Conservation (phyloP, 2,113 vertebrate genomes). For the Chlorodrepanis virens region DNA sequence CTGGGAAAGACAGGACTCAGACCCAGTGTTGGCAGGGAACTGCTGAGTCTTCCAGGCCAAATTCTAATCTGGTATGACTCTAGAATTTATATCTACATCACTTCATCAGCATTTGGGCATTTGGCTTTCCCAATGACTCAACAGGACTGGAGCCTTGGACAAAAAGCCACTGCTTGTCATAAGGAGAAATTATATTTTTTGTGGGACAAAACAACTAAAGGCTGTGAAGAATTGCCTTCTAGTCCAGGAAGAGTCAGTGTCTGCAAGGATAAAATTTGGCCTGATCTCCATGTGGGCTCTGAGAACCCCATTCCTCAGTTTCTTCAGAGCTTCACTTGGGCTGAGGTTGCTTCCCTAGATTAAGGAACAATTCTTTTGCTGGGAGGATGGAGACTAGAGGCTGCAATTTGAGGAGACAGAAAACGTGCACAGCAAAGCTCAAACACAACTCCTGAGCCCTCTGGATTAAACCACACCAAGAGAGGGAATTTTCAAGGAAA, state of each 20-base stretch:
- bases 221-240: neutral
- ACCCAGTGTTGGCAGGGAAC: neutral
- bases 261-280: neutral
- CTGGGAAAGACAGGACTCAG: neutral
- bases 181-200: neutral
- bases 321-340: neutral
- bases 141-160: neutral
- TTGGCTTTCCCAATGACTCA: neutral
- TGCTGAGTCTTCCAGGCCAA: neutral
- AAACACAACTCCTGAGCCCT: constrained; percentile 9
- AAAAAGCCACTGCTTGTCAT: neutral
- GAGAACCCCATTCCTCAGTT: neutral
- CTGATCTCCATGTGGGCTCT: neutral
- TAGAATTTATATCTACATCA: neutral
- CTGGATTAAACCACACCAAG: neutral
- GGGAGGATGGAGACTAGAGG: neutral
- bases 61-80: neutral
- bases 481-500: constrained; percentile 12
- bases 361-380: neutral
- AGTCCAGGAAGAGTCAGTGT: neutral
- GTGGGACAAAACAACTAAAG: neutral
- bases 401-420: constrained; percentile 7
- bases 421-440: constrained; percentile 61
- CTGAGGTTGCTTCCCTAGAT: neutral
- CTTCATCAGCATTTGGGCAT: neutral